A percentile compares a stretch with the other conserved stretches of the same genome.
Conservation (phyloP, 2,113 vertebrate genomes). For the Capreolus pygargus region DNA sequence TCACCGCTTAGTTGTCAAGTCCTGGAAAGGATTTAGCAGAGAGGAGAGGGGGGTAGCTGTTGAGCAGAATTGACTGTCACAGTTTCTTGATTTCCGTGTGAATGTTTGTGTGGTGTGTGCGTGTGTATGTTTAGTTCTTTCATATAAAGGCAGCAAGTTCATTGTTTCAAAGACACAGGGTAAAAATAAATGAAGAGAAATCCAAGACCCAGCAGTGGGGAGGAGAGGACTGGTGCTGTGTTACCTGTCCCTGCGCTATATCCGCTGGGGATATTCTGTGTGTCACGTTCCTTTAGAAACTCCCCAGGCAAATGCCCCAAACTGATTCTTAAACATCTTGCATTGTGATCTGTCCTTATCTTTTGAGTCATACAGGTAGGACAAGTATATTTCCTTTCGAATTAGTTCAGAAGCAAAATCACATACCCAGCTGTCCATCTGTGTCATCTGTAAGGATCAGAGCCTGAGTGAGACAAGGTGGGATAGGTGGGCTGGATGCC, state of each 20-base stretch:
- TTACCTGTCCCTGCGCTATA: not conserved
- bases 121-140: not conserved
- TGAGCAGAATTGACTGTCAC: not conserved
- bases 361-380: not conserved
- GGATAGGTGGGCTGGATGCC: not conserved
- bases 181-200: not conserved
- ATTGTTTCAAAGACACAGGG: not conserved
- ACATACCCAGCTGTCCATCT: not conserved
- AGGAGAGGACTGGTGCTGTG: not conserved
- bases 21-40: not conserved
- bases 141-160: not conserved
- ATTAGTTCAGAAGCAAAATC: not conserved
- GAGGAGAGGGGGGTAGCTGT: not conserved
- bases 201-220: not conserved
- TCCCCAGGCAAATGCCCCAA: not conserved
- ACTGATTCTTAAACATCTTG: not conserved
- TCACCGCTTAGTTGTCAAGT: not conserved
- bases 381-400: not conserved
- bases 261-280: not conserved
- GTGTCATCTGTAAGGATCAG: not conserved
- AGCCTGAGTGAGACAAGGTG: not conserved
- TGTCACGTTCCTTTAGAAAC: conserved; percentile 18
- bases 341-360: not conserved
- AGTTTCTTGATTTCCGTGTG: not conserved
- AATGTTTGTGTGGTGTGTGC: not conserved